phyloP scores from a whole-genome alignment of 2,888 invertebrate genomes.

The Alentia gelatinosa region DNA sequence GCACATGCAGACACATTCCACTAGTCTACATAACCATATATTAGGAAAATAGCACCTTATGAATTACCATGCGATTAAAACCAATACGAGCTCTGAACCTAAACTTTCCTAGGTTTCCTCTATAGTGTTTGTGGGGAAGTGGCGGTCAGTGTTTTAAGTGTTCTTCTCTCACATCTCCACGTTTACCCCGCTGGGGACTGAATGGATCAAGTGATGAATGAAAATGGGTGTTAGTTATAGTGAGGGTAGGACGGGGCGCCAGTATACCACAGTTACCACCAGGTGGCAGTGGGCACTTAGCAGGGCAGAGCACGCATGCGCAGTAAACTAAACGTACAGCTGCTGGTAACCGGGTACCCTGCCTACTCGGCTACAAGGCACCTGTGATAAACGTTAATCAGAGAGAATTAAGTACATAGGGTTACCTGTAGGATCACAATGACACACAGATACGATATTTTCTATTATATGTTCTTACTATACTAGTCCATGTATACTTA shows the following conservation, averaged over 20 bases:
- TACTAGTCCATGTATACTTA: no score
- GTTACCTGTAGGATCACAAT: no score
- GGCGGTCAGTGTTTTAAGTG: not conserved
- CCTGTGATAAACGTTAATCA: not conserved
- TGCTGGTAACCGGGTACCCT: not conserved
- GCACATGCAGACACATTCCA: no score
- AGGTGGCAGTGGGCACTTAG: not conserved
- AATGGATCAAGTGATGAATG: not conserved
- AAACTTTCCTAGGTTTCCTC: no score
- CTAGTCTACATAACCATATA: no score
- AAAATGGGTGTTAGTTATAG: not conserved
- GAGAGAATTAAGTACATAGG: no score
- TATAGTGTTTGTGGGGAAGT: no score
- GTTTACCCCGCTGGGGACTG: not conserved
- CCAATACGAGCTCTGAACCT: no score
- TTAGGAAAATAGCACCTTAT: no score
- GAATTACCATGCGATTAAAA: no score
- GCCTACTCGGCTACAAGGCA: not conserved
- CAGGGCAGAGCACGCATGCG: not conserved
- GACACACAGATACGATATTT: no score
- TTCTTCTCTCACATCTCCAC: not conserved
- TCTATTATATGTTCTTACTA: no score
- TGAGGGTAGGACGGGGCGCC: not conserved
- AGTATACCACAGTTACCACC: not conserved
- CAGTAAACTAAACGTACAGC: not conserved